Conservation (phyloP, 2,888 invertebrate species). For the Fragum sueziense region DNA sequence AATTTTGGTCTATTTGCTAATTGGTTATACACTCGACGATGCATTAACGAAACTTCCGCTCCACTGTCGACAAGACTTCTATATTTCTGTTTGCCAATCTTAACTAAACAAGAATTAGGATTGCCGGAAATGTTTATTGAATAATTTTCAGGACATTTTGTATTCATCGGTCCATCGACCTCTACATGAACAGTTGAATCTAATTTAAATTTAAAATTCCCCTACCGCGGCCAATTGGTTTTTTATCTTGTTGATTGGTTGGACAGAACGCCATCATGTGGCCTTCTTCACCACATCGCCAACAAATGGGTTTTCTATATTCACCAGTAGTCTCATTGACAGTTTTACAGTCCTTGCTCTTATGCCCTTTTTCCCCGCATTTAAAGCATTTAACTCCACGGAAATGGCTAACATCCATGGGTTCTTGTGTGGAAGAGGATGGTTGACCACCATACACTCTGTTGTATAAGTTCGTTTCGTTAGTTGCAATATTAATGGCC, state of each 20-base stretch:
- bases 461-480: constrained; percentile 25
- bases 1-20: constrained; percentile 28
- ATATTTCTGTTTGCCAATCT: constrained; percentile 25
- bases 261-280: not conserved
- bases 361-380: constrained; percentile 15
- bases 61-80: constrained; percentile 41
- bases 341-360: constrained; percentile 13
- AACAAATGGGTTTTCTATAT: not conserved
- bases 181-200: constrained; percentile 11
- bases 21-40: constrained; percentile 34
- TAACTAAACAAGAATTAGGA: constrained; percentile 40
- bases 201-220: constrained; percentile 17
- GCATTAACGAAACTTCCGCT: constrained; percentile 33
- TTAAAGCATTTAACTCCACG: not conserved
- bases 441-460: not conserved
- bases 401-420: not conserved
- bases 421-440: not conserved
- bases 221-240: not conserved
- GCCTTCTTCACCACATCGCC: not conserved
- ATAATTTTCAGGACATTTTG: not conserved
- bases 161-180: constrained; percentile 17
- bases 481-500: constrained; percentile 11
- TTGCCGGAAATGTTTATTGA: constrained; percentile 30
- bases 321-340: not conserved
- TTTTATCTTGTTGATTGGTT: not conserved